phyloP scores from a whole-genome alignment of 2,888 invertebrate genomes.

The Ormia ochracea region DNA sequence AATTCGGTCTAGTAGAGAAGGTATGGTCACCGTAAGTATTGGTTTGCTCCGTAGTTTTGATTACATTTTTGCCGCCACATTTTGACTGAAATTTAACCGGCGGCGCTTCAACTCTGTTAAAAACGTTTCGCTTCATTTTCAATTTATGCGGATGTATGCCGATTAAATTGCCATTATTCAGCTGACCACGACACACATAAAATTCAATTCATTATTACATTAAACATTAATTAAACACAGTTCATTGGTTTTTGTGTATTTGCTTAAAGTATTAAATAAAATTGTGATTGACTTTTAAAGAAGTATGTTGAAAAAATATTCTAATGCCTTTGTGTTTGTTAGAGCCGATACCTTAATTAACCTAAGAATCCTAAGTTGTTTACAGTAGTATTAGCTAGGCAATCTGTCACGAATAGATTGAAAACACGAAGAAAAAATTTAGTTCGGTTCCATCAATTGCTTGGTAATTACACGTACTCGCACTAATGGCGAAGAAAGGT shows the following conservation, averaged over 20 bases:
- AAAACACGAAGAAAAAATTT: no score
- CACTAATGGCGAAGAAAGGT: no score
- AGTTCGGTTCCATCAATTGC: no score
- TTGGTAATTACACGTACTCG: no score
- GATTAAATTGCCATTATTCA: constrained; percentile 61
- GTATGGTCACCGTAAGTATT: no score
- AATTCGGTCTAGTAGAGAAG: no score
- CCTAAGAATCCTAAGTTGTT: no score
- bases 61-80: constrained; percentile 5
- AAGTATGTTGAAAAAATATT: no score
- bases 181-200: constrained; percentile 15
- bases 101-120: constrained; percentile 54
- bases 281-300: background rate
- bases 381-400: no score
- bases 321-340: no score
- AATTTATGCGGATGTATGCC: constrained; percentile 57
- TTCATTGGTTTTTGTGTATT: background rate
- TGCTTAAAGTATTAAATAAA: background rate
- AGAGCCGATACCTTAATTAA: no score
- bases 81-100: constrained; percentile 53
- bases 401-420: no score
- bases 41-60: background rate
- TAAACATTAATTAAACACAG: background rate
- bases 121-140: constrained; percentile 55
- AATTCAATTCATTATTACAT: background rate